Evolutionary conservation across 2,797 vertebrate genomes (phyloP), one percentile per base, ranked within the genome.

Genomic region (Coccyzus lansbergi): DNA sequence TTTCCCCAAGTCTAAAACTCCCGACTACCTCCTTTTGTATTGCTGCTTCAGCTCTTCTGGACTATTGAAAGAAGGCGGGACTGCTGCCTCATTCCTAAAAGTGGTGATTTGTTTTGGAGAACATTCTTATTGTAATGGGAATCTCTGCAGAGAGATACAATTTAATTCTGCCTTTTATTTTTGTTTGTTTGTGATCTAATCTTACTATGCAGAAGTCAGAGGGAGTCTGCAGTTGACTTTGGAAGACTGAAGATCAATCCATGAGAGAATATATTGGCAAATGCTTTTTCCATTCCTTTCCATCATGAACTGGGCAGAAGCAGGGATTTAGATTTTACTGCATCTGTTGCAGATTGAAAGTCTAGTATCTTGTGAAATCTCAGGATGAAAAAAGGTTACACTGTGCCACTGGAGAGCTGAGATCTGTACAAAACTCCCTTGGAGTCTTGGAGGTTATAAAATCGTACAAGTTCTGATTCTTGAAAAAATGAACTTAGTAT

Each of bases 391-490:
- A 79, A 38, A 33, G n/a, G 46, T 86, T 74, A 34, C n/a, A 12
- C 13, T 68, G 13, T 77, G 53, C 40, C 12, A 18, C 31, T 67
- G 49, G 36, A 91, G 42, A 86, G 7, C 52, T 72, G 59, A 72
- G n/a, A 64, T 67, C 40, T 53, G 7, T 64, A 64, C 33, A 60
- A 76, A 92, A 74, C 13, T 67, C 46, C 10, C 13, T 53, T 76
- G 44, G 53, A 88, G 29, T 94, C 65, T 77, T 76, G 7, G 10
- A 80, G 33, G n/a, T 72, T 95, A 42, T 80, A 68, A 94, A 90
- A 51, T 59, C 24, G 20, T 88, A 40, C 18, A 51, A 51, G 7
- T 87, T 84, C 53, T 74, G 26, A 63, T 84, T 86, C 60, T 84
- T 79, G 53, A 40, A 36, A 82, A 84, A 40, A 67, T 70, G 24